Evolutionary conservation across 1,140 invertebrate species (phyloP).

Genomic region (Ceratosolen fusciceps): DNA sequence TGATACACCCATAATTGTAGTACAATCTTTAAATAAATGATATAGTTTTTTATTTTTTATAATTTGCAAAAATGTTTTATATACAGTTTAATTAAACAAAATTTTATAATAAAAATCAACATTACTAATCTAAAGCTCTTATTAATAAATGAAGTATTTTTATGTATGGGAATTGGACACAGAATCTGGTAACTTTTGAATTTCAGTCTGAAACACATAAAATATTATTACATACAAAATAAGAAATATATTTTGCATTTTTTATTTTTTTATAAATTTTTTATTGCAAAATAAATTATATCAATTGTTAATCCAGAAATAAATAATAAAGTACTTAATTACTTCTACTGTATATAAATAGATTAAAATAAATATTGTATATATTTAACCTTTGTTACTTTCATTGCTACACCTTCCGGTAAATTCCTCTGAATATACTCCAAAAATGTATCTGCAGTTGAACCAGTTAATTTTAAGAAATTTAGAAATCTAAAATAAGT

Average conservation of each 20-base stretch:
- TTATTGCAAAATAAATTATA: slow-evolving; percentile 30
- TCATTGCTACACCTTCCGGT: slow-evolving; percentile 96
- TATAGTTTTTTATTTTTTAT: slow-evolving; percentile 28
- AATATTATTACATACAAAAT: slow-evolving; percentile 29
- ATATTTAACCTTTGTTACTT: slow-evolving; percentile 85
- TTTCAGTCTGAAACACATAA: slow-evolving; percentile 71
- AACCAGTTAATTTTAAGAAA: slow-evolving; percentile 89
- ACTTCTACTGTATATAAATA: slow-evolving; percentile 16
- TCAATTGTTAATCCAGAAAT: slow-evolving; percentile 29
- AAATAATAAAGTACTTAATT: slow-evolving; percentile 23
- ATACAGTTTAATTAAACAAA: slow-evolving; percentile 49
- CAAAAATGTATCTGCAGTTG: slow-evolving; percentile 94
- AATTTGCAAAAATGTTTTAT: slow-evolving; percentile 44
- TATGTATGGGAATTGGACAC: slow-evolving; percentile 45
- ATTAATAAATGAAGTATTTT: slow-evolving; percentile 8
- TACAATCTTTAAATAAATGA: slow-evolving; percentile 52
- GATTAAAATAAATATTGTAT: slow-evolving; percentile 48
- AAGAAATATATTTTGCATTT: no score
- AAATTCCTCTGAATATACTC: slow-evolving; percentile 98
- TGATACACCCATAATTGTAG: slow-evolving; percentile 53
- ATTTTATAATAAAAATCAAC: slow-evolving; percentile 28
- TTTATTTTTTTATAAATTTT: no score
- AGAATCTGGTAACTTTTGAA: slow-evolving; percentile 62
- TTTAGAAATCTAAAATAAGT: slow-evolving; percentile 92
- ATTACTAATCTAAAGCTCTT: slow-evolving; percentile 20